Percentiles rank a stretch among this genome's conserved stretches.
phyloP scores from a whole-genome alignment of 1,140 invertebrate genomes.

The Drosophila tsacasi region DNA sequence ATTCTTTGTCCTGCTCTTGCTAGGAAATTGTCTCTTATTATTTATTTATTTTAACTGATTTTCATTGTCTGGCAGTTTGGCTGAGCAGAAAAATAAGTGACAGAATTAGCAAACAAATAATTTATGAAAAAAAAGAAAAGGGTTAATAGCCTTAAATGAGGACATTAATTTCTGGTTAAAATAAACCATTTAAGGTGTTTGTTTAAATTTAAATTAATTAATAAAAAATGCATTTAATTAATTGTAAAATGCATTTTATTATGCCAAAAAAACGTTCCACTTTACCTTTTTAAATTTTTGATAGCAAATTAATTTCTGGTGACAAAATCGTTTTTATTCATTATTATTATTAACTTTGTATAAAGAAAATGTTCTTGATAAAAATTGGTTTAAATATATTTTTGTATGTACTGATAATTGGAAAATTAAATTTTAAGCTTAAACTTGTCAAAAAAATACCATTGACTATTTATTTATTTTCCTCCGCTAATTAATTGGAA shows the following conservation, averaged over 20 bases:
- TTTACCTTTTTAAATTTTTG: no score
- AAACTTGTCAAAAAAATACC: background rate
- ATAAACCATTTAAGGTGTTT: background rate
- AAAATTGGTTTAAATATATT: no score
- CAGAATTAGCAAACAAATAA: conserved; percentile 8
- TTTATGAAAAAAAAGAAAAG: background rate
- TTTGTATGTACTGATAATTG: no score
- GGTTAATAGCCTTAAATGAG: background rate
- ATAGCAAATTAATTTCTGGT: no score
- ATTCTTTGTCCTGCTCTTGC: background rate
- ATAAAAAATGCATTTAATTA: no score
- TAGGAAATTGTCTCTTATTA: conserved; percentile 4
- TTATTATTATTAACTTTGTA: no score
- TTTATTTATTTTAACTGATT: conserved; percentile 19
- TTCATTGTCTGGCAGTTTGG: conserved; percentile 48
- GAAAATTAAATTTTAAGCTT: background rate
- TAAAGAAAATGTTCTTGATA: no score
- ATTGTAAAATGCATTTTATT: no score
- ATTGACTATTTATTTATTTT: background rate
- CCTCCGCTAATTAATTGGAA: conserved; percentile 25
- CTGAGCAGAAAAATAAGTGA: conserved; percentile 13
- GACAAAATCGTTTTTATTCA: no score
- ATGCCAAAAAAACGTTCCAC: no score
- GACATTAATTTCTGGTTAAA: background rate
- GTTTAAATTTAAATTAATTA: background rate